Evolutionary conservation across 2,113 vertebrate genomes (phyloP).

Genomic region (Nymphicus hollandicus): DNA sequence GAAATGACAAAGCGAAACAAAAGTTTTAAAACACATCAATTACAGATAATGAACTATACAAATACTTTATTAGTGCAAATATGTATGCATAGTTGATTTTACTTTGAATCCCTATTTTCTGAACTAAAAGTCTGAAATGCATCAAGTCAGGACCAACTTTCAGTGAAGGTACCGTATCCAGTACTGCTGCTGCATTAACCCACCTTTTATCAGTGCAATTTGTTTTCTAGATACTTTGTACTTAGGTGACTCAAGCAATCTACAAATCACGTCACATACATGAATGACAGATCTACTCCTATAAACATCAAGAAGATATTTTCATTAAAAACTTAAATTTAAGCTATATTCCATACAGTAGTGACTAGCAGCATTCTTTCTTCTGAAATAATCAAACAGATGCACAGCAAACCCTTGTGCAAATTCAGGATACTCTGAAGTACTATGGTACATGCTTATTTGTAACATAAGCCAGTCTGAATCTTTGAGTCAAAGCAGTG

Average conservation of each 20-base stretch:
- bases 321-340: background rate
- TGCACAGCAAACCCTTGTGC: background rate
- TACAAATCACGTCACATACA: background rate
- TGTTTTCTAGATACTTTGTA: background rate
- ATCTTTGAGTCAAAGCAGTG: background rate
- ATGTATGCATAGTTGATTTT: background rate
- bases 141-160: background rate
- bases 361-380: background rate
- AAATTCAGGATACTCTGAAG: background rate
- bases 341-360: background rate
- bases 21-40: background rate
- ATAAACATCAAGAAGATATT: background rate
- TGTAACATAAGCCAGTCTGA: background rate
- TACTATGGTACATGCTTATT: background rate
- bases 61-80: background rate
- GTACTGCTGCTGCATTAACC: background rate
- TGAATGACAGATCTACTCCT: background rate
- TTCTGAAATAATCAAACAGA: background rate
- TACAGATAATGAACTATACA: background rate
- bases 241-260: background rate
- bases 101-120: background rate
- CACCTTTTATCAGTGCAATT: background rate
- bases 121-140: background rate
- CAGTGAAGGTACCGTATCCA: background rate
- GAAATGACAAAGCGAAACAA: background rate